A percentile compares a stretch with the other conserved stretches of the same genome.
phyloP scores from a whole-genome alignment of 2,797 vertebrate species.

The Periophthalmus magnuspinnatus region DNA sequence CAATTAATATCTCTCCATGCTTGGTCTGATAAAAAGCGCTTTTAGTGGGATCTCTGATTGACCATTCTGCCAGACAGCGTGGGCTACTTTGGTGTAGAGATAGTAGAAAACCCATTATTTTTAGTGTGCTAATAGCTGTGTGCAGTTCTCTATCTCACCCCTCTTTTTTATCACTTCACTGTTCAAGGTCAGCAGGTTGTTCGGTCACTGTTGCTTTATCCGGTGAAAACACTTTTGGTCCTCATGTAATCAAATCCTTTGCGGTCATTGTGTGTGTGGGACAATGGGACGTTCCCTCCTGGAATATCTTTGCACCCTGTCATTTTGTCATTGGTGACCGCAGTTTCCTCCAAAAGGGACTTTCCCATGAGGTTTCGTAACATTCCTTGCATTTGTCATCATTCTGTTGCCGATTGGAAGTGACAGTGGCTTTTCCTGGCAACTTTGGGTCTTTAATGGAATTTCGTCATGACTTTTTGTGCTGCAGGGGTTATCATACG shows the following conservation, averaged over 20 bases:
- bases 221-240: slow-evolving; percentile 37
- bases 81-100: slow-evolving; percentile 53
- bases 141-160: slow-evolving; percentile 15
- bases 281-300: slow-evolving; percentile 2
- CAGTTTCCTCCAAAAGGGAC: slow-evolving; percentile 1
- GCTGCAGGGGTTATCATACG: neutral
- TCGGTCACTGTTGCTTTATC: slow-evolving; percentile 21
- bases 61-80: slow-evolving; percentile 44
- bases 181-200: slow-evolving; percentile 62
- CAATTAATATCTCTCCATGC: slow-evolving; percentile 5
- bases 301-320: neutral
- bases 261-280: neutral
- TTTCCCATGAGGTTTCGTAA: slow-evolving; percentile 11
- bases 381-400: neutral
- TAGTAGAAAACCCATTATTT: slow-evolving; percentile 63
- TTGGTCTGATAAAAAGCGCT: slow-evolving; percentile 50
- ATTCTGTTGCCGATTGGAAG: neutral
- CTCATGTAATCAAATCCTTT: slow-evolving; percentile 9
- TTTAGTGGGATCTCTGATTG: slow-evolving; percentile 61
- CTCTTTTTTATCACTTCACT: slow-evolving; percentile 41
- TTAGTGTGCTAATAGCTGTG: slow-evolving; percentile 58
- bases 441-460: neutral
- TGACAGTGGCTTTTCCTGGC: neutral
- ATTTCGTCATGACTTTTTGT: neutral
- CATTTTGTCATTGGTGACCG: slow-evolving; percentile 1